Percentiles rank a stretch among this genome's conserved stretches.
phyloP scores from a whole-genome alignment of 2,113 vertebrate species.

The Colossoma macropomum region DNA sequence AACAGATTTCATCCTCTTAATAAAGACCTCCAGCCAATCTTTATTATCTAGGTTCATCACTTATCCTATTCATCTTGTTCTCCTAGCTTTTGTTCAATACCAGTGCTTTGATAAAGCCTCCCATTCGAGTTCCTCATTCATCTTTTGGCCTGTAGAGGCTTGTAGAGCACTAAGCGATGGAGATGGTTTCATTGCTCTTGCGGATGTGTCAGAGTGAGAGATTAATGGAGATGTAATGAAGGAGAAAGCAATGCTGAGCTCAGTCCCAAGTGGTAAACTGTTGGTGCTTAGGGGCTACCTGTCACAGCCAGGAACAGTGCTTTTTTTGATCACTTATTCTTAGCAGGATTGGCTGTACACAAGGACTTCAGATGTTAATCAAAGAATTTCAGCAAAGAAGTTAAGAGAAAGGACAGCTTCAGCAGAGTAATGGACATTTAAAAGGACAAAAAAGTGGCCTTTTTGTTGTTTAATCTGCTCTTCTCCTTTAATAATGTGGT shows the following conservation, averaged over 20 bases:
- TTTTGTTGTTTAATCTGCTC: too few species aligned
- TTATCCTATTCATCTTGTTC: slow-evolving; percentile 18
- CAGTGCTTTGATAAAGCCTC: slow-evolving; percentile 31
- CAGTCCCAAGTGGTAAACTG: slow-evolving; percentile 8
- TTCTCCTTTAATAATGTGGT: too few species aligned
- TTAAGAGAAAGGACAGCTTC: too few species aligned
- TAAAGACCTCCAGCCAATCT: not conserved
- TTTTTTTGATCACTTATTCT: not conserved
- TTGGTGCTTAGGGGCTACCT: not conserved
- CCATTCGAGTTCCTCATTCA: slow-evolving; percentile 4
- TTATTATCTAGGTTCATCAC: not conserved
- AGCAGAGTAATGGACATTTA: too few species aligned
- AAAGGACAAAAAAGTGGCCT: too few species aligned
- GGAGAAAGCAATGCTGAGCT: slow-evolving; percentile 16
- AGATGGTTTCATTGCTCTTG: slow-evolving; percentile 35
- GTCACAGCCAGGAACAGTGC: not conserved
- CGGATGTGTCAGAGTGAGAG: slow-evolving; percentile 41
- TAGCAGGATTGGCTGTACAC: too few species aligned
- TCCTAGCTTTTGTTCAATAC: slow-evolving; percentile 6
- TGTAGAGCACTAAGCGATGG: not conserved
- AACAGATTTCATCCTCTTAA: too few species aligned
- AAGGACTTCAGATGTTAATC: too few species aligned
- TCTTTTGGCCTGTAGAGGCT: slow-evolving; percentile 6
- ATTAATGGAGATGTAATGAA: slow-evolving; percentile 30
- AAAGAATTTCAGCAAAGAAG: too few species aligned